Evolutionary conservation across 2,797 vertebrate species (phyloP), one percentile per base, ranked within the genome.

Genomic region (Petrocephalus sullivani): DNA sequence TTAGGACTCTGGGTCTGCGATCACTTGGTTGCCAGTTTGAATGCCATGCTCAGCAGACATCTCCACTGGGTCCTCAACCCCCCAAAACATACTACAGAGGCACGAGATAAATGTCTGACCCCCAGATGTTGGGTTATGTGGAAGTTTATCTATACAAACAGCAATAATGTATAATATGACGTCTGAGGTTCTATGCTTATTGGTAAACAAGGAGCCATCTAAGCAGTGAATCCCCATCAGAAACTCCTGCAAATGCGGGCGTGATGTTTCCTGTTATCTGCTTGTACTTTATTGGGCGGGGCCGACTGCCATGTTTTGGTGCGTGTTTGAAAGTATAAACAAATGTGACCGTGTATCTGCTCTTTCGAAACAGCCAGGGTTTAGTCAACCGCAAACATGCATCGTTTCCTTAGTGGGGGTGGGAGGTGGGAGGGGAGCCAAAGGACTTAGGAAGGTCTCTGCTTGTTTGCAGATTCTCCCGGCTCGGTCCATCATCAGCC

Each of bases 321-420:
- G 67, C 33, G 33, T 75, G 57, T 88, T 81, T 85, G 51, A 85
- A 85, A 67, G 46, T 88, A 51, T 85, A 67, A 88, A 85, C 87
- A 53, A 51, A 41, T 16, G 83, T 87, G 23, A n/a, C 51, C 56
- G 28, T 19, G 23, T 78, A 46, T 82, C 46, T 87, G 67, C 53
- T 33, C 23, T 51, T 87, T 75, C 67, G 54, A 57, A 87, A 81
- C 21, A 46, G 28, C 87, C 54, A 49, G 51, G 87, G 53, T 9
- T 75, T 46, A 58, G 23, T 56, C 51, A 85, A 85, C 53, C 23
- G 16, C 28, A 57, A 56, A 85, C 83, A 57, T 9, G 23, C 53
- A 56, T 7, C 8, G 1, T 57, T 56, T 85, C 28, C 14, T 33
- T 71, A 64, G 60, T 8, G 21, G 60, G 67, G 23, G 64, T 33